These are phyloP conservation scores for Strigamia maritima DNA, from an alignment of 2,888 invertebrate species.

Conservation along the genomic window DNA sequence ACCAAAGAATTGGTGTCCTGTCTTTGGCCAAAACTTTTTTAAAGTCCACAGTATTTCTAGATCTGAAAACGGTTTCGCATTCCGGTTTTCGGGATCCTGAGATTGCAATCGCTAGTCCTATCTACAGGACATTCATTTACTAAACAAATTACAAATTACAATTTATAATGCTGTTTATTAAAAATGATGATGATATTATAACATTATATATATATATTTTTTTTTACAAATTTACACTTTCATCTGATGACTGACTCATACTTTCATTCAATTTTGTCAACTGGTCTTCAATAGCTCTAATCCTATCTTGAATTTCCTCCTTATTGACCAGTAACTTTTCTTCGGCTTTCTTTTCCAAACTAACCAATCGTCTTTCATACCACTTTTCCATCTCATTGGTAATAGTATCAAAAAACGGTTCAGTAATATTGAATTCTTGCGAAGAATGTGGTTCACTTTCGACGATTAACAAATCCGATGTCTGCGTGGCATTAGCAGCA, in stretches of 20 bases:
- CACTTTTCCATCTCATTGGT: constrained; percentile 41
- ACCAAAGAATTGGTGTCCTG: no score
- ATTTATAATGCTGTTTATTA: no score
- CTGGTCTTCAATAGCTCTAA: constrained; percentile 37
- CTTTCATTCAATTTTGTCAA: constrained; percentile 38
- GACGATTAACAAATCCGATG: background rate
- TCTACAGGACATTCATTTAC: no score
- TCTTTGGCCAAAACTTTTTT: no score
- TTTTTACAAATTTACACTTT: constrained; percentile 13
- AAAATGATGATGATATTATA: no score
- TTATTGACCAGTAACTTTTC: background rate
- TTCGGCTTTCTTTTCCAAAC: constrained; percentile 34
- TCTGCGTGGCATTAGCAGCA: background rate
- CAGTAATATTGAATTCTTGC: constrained; percentile 37
- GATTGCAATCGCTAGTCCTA: no score
- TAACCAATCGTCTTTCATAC: constrained; percentile 40
- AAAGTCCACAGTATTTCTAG: no score
- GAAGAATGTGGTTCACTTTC: background rate
- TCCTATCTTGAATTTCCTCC: constrained; percentile 29
- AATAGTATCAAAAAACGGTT: constrained; percentile 40
- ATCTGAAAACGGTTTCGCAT: no score
- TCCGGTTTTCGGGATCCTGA: no score
- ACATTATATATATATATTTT: no score
- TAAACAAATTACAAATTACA: no score
- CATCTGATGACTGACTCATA: constrained; percentile 35